Evolutionary conservation across 2,888 invertebrate species (phyloP).

Genomic region (Euspilapteryx auroguttella): DNA sequence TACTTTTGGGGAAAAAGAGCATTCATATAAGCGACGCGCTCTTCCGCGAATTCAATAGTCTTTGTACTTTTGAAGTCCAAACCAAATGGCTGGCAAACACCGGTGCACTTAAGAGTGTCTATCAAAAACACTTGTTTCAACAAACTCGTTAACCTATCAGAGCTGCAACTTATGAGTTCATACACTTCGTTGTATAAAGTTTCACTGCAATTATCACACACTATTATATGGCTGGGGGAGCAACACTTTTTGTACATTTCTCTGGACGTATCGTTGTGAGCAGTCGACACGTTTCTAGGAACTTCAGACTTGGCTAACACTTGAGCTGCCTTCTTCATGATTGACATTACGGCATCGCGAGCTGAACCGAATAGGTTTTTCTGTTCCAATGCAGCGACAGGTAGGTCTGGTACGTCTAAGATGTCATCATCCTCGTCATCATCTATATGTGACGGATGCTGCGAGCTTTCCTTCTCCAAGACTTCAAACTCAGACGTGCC

Average conservation of each 20-base stretch:
- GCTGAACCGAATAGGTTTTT: constrained; percentile 84
- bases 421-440: constrained; percentile 71
- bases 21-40: constrained; percentile 60
- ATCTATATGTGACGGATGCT: constrained; percentile 64
- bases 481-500: constrained; percentile 94
- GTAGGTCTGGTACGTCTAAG: constrained; percentile 55
- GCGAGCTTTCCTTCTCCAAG: constrained; percentile 77
- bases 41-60: constrained; percentile 45
- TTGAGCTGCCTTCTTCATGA: constrained; percentile 90
- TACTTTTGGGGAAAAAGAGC: constrained; percentile 68
- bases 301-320: constrained; percentile 75
- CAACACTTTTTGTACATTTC: constrained; percentile 60
- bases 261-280: constrained; percentile 43
- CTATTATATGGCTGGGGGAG: constrained; percentile 73
- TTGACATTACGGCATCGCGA: constrained; percentile 87
- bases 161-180: constrained; percentile 72
- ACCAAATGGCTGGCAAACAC: constrained; percentile 64
- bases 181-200: constrained; percentile 71
- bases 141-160: constrained; percentile 61
- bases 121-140: constrained; percentile 63
- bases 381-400: constrained; percentile 49
- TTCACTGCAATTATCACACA: constrained; percentile 76
- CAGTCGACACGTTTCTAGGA: constrained; percentile 61
- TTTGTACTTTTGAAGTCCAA: constrained; percentile 64
- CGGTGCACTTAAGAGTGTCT: constrained; percentile 62